These are phyloP conservation scores for Leiothrix lutea DNA, from an alignment of 2,113 vertebrate species.

Conservation along the genomic window DNA sequence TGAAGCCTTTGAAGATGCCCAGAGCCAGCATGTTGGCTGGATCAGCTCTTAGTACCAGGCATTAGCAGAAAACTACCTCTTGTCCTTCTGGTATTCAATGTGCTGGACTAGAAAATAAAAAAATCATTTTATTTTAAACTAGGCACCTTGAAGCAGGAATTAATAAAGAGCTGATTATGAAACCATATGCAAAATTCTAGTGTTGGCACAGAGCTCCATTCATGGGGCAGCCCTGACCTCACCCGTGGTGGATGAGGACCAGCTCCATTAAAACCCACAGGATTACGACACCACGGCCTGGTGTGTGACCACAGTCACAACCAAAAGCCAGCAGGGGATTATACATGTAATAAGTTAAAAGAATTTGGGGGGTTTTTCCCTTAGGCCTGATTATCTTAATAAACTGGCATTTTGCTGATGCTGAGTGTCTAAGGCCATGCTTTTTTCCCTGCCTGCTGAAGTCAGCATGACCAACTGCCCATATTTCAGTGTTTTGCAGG, in stretches of 20 bases:
- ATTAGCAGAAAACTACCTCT: neutral
- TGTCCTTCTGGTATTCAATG: neutral
- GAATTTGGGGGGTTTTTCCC: neutral
- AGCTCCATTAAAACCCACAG: neutral
- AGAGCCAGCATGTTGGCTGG: neutral
- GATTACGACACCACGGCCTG: neutral
- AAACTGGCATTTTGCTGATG: conserved; percentile 20
- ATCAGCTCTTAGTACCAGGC: neutral
- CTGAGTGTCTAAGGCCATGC: neutral
- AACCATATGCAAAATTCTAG: neutral
- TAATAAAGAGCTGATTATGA: conserved; percentile 14
- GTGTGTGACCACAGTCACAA: neutral
- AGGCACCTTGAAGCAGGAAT: neutral
- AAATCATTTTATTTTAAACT: neutral
- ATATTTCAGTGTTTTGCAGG: neutral
- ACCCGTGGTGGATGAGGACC: neutral
- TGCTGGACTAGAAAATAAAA: neutral
- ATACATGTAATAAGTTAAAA: neutral
- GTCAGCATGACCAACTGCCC: neutral
- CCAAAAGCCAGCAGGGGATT: neutral
- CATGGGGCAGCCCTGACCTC: neutral
- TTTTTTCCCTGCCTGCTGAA: neutral
- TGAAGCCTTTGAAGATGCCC: neutral
- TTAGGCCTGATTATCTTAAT: neutral
- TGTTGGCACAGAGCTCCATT: neutral